These are phyloP conservation scores for Drosophila stalkeri DNA, from an alignment of 2,888 invertebrate species.

Conservation along the genomic window DNA sequence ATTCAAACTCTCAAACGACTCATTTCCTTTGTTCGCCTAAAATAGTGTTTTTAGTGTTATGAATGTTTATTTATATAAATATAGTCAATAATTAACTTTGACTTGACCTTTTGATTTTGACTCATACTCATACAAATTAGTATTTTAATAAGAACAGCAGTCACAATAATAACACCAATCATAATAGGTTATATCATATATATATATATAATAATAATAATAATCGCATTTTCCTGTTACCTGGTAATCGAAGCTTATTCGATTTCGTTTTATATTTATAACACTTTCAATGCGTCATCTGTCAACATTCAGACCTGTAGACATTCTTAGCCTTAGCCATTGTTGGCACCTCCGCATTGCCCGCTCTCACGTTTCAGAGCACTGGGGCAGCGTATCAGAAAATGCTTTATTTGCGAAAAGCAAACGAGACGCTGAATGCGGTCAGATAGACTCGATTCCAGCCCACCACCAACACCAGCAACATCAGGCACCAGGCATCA, in stretches of 20 bases:
- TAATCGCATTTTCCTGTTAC: background rate
- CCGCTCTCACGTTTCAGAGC: constrained; percentile 65
- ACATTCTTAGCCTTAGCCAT: background rate
- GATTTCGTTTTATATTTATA: constrained; percentile 6
- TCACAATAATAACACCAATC: too few relatives aligned
- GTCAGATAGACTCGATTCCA: constrained; percentile 19
- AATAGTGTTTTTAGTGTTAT: background rate
- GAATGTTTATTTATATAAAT: background rate
- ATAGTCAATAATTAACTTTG: background rate
- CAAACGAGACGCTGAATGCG: constrained; percentile 37
- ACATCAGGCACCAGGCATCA: background rate
- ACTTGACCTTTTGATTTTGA: background rate
- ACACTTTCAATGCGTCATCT: constrained; percentile 33
- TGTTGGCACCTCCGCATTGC: background rate
- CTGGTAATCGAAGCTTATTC: background rate
- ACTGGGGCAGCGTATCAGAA: constrained; percentile 54
- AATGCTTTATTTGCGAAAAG: constrained; percentile 45
- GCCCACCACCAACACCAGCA: constrained; percentile 16
- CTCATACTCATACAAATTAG: background rate
- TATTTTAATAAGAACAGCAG: background rate
- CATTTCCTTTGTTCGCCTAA: background rate
- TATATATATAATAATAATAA: background rate
- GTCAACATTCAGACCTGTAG: background rate
- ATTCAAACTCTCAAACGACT: background rate
- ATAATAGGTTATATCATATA: too few relatives aligned